These are phyloP conservation scores for Peromyscus attwateri DNA, from an alignment of 2,797 vertebrate genomes.

Conservation along the genomic window DNA sequence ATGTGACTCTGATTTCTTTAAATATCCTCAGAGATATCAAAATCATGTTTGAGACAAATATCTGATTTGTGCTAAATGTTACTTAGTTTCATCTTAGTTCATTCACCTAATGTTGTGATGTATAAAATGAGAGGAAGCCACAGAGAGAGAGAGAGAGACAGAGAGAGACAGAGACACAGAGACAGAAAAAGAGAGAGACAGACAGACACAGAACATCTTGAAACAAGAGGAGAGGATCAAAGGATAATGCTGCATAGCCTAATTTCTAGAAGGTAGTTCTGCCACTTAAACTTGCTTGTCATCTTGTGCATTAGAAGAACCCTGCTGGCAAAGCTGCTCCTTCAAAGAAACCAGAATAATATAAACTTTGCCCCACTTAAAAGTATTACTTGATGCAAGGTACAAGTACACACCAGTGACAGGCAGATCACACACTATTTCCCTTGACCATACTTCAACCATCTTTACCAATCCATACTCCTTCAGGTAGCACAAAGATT, in stretches of 20 bases:
- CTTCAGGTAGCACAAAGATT: constrained; percentile 6
- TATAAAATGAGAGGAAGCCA: neutral
- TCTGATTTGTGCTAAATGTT: neutral
- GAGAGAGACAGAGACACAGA: neutral
- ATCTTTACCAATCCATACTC: constrained; percentile 16
- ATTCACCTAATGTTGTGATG: constrained; percentile 31
- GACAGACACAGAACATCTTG: neutral
- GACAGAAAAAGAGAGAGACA: neutral
- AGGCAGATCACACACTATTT: neutral
- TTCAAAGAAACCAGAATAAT: neutral
- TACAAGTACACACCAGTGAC: neutral
- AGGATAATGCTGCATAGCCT: neutral
- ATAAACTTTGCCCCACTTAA: neutral
- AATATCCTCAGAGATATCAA: constrained; percentile 22
- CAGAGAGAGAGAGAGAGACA: no score
- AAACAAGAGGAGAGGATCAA: neutral
- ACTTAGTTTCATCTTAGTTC: constrained; percentile 24
- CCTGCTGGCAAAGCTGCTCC: neutral
- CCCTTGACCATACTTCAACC: neutral
- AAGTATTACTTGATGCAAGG: neutral
- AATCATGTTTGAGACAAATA: constrained; percentile 5
- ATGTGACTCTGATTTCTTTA: neutral
- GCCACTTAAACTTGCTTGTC: neutral
- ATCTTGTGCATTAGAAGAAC: neutral
- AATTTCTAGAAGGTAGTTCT: neutral